Base-by-base conservation (phyloP, 2,888 invertebrate genomes). In the Dryococelus australis region DNA sequence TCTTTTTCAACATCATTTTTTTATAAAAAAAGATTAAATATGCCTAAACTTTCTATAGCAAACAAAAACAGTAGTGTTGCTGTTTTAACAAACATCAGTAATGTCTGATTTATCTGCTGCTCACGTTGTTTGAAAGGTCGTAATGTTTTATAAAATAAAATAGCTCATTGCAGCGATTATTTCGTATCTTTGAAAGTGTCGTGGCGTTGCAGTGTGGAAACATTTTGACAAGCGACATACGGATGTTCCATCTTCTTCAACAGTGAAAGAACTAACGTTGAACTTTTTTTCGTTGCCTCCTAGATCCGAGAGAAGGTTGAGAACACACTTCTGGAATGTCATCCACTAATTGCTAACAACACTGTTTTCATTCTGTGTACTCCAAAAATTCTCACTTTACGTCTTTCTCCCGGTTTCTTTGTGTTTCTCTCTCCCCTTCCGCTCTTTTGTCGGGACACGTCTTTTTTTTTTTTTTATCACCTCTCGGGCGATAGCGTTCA, bases 311-410 rank as follows among this genome's bases (percentile, higher is more conserved):
- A 65, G 65, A 65, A 65, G 65, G 65, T 24, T 65, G 65, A 24
- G 65, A 65, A 65, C 65, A 65, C 65, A 65, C 65, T 65, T 65
- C 65, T 65, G 65, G 65, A 65, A 65, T 65, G 65, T 65, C 65
- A 65, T 65, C 65, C 65, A 65, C 65, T 65, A 65, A 65, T 65
- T 65, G 65, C 65, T 65, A 65, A 65, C 65, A 65, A 65, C 65
- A 65, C 65, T 8, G 65, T 65, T 65, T 65, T 65, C 65, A 65
- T 65, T 65, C 24, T 65, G 65, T 65, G 65, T 65, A 65, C 65
- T 65, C 65, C 65, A 65, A 65, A 65, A 65, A 65, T 65, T 65
- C 6, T 65, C 65, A 65, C 65, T 65, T 65, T 65, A 65, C 65
- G 20, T 65, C 65, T 5, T 65, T 65, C 65, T 65, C 6, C 65